A percentile compares a stretch with the other conserved stretches of the same genome.
Conservation (phyloP, 1,140 invertebrate genomes). For the Bacillus rossius region DNA sequence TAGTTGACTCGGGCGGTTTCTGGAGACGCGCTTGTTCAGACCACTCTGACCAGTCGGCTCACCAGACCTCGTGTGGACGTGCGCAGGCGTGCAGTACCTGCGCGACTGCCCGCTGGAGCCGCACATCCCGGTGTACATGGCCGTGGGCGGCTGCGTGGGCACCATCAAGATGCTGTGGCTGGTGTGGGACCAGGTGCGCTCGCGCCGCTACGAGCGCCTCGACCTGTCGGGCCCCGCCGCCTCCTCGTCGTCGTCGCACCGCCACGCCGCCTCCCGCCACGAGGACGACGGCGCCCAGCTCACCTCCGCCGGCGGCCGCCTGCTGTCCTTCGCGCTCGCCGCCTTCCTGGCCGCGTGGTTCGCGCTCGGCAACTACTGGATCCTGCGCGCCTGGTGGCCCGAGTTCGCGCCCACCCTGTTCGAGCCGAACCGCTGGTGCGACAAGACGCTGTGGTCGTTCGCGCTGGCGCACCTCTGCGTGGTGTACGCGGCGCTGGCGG, state of each 20-base stretch:
- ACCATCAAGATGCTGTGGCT: conserved; percentile 62
- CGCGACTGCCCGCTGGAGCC: conserved; percentile 72
- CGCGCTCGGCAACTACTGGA: conserved; percentile 71
- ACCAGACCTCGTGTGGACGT: conserved; percentile 22
- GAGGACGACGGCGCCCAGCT: conserved; percentile 36
- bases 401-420: conserved; percentile 59
- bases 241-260: too few species aligned
- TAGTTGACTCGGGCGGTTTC: too few species aligned
- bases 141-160: conserved; percentile 70
- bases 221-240: conserved; percentile 65
- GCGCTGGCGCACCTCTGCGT: conserved; percentile 64
- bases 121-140: conserved; percentile 73
- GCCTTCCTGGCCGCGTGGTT: conserved; percentile 71
- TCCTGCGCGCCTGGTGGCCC: conserved; percentile 68
- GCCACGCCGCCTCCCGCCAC: too few species aligned
- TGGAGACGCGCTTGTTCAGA: too few species aligned
- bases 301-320: conserved; percentile 40
- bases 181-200: conserved; percentile 61
- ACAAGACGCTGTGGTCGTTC: conserved; percentile 70
- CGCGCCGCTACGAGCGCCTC: conserved; percentile 47
- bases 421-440: conserved; percentile 69
- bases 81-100: conserved; percentile 69
- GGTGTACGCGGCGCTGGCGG: conserved; percentile 54
- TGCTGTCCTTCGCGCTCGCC: conserved; percentile 52
- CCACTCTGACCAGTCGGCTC: too few species aligned